Percentiles rank a stretch among this genome's conserved stretches.
Evolutionary conservation across 2,888 invertebrate species (phyloP).

Genomic region (Ormyrus pomaceus): DNA sequence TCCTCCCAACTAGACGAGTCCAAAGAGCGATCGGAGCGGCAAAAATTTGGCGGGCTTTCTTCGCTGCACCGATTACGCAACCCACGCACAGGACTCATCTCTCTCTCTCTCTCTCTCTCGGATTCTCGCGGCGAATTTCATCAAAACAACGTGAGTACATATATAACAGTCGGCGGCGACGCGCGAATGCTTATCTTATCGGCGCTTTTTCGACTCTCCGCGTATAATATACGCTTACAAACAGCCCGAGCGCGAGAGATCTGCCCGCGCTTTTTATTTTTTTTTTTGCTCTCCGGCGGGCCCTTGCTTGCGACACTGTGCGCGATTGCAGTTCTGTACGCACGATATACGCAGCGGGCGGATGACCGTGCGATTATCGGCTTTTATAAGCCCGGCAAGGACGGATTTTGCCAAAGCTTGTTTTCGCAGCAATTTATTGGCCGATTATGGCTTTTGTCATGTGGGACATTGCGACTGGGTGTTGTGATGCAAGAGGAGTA

Average conservation of each 20-base stretch:
- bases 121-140: not conserved
- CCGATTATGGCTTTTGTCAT: too few relatives aligned
- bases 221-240: not conserved
- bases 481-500: too few relatives aligned
- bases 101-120: conserved; percentile 10
- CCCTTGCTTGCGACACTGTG: not conserved
- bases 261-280: not conserved
- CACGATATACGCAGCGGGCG: too few relatives aligned
- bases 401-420: too few relatives aligned
- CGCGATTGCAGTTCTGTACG: not conserved
- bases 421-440: too few relatives aligned
- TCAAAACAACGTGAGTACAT: too few relatives aligned
- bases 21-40: not conserved
- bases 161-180: not conserved
- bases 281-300: too few relatives aligned
- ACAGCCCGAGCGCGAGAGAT: not conserved
- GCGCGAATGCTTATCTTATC: conserved; percentile 18
- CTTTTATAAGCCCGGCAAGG: too few relatives aligned
- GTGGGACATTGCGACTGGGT: too few relatives aligned
- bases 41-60: not conserved
- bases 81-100: not conserved
- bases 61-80: not conserved
- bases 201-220: not conserved
- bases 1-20: too few relatives aligned
- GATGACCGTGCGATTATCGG: too few relatives aligned